Percentiles rank a stretch among this genome's conserved stretches.
Conservation (phyloP, 2,797 vertebrate species). For the Acomys russatus region DNA sequence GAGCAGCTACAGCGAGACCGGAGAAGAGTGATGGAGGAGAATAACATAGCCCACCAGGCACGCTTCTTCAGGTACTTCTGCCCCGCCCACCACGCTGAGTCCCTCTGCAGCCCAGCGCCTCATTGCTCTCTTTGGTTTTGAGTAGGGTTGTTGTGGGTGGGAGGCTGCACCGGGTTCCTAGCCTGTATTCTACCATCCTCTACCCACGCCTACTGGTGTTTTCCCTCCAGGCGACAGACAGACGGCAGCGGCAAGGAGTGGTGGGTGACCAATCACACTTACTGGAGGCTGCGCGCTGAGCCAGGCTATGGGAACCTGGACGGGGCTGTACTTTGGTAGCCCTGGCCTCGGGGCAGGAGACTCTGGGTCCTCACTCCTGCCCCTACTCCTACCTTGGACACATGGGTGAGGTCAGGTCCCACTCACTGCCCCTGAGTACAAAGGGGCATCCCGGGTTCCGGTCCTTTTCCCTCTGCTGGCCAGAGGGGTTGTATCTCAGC, state of each 20-base stretch:
- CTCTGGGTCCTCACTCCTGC: slow-evolving; percentile 22
- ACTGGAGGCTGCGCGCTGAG: slow-evolving; percentile 93
- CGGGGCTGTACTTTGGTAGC: slow-evolving; percentile 94
- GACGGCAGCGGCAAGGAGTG: slow-evolving; percentile 92
- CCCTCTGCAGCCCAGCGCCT: neutral
- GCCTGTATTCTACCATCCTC: neutral
- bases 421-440: slow-evolving; percentile 32
- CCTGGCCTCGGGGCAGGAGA: slow-evolving; percentile 53
- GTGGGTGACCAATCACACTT: slow-evolving; percentile 93
- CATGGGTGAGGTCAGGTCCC: slow-evolving; percentile 9
- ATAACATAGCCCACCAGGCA: slow-evolving; percentile 92
- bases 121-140: neutral
- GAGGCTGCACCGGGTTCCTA: neutral
- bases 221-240: slow-evolving; percentile 87
- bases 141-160: neutral
- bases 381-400: slow-evolving; percentile 38
- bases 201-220: neutral
- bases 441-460: slow-evolving; percentile 32
- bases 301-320: slow-evolving; percentile 92
- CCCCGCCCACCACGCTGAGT: fast-evolving
- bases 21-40: slow-evolving; percentile 92
- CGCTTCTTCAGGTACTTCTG: slow-evolving; percentile 94
- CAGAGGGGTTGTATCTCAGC: slow-evolving; percentile 63
- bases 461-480: slow-evolving; percentile 71
- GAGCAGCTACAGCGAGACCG: slow-evolving; percentile 94